Base-by-base conservation (phyloP, 2,113 vertebrate genomes). In the Oxyruncus cristatus region DNA sequence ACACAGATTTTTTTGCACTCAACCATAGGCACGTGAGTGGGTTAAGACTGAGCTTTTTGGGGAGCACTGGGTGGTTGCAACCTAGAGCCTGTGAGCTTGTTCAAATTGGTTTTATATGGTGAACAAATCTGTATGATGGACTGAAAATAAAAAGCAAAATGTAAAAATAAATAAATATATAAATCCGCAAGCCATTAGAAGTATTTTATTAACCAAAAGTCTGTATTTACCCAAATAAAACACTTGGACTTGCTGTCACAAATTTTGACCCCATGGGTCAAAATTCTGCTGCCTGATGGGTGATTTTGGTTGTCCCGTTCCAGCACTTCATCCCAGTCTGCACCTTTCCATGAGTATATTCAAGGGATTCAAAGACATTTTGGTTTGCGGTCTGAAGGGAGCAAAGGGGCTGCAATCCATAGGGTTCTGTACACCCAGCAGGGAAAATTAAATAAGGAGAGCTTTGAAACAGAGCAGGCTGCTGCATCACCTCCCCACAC, bases 381-480 rank as follows among this genome's bases (percentile, higher is more conserved):
- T n/a, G 50, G 61, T 41, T 71, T 26, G 52, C 5, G 6, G 30
- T 30, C 28, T 70, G 89, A 61, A 74, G 41, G 56, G 42, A 75
- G 37, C 4, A 5, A 46, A 86, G 23, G 24, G 37, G 42, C 33
- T 77, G 70, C 91, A 65, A 58, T 39, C 27, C 5, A 0, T 19
- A 14, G 37, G 75, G 65, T 85, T 91, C 76, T 46, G 33, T 12
- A 58, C 35, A 23, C 37, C 37, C 42, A 28, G 35, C 17, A 15
- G 33, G 66, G 49, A 26, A 83, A 95, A 72, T 86, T 55, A 75
- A 90, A 80, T 79, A 76, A 70, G 62, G 17, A 50, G 26, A 89
- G 70, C 89, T 93, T 61, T 80, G 73, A 81, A 83, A 85, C 35
- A 37, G 71, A 96, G 76, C 65, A 72, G 42, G 85, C 77, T 74